phyloP scores from a whole-genome alignment of 2,113 vertebrate genomes.

The Microcebus griseorufus region DNA sequence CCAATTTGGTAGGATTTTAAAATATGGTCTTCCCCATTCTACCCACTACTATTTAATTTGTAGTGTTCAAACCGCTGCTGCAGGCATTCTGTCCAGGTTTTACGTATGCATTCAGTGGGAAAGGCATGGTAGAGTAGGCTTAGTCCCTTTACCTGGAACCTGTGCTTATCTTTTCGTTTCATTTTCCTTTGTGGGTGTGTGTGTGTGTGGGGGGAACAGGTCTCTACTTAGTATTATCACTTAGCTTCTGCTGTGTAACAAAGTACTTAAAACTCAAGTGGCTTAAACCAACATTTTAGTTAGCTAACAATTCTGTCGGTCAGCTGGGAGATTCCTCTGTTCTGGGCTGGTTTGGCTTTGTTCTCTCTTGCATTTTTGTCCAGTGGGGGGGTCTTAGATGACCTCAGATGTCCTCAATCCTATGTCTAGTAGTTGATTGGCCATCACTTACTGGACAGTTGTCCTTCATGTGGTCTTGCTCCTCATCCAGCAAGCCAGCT shows the following conservation, averaged over 20 bases:
- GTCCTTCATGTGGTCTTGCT: background rate
- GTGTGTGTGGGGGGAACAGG: background rate
- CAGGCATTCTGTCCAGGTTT: background rate
- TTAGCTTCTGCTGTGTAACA: background rate
- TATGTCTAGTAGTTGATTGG: background rate
- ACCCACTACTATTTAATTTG: background rate
- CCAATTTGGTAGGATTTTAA: background rate
- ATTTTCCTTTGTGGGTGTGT: background rate
- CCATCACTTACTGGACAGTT: background rate
- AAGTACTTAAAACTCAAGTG: background rate
- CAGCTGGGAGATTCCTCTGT: background rate
- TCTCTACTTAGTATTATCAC: background rate
- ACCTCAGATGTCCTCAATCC: background rate
- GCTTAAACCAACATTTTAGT: background rate
- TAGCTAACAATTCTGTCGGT: background rate
- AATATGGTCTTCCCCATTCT: background rate
- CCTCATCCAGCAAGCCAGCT: background rate
- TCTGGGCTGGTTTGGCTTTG: background rate
- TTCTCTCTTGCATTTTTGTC: background rate
- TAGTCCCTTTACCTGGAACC: background rate
- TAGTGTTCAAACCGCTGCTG: background rate
- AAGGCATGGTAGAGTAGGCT: background rate
- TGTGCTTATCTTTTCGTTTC: background rate
- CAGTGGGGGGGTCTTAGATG: background rate
- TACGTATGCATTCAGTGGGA: background rate